A percentile compares a stretch with the other conserved stretches of the same genome.
These are phyloP conservation scores for Herminia tarsipennalis DNA, from an alignment of 2,888 invertebrate species.

Conservation along the genomic window DNA sequence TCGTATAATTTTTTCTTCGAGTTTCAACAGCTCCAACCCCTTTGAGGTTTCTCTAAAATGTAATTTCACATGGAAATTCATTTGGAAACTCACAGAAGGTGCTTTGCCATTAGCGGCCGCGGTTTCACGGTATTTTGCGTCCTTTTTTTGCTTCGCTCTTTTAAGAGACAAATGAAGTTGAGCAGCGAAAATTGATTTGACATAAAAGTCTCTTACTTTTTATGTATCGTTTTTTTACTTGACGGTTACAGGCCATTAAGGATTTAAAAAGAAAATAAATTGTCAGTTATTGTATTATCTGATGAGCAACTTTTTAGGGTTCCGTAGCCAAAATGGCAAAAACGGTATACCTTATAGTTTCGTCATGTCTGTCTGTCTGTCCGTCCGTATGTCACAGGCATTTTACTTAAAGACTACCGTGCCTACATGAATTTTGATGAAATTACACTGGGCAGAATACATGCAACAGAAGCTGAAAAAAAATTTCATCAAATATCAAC, in stretches of 20 bases:
- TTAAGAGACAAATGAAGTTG: constrained; percentile 1
- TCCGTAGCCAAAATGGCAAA: neutral
- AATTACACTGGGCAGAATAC: no score
- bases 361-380: no score
- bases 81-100: constrained; percentile 19
- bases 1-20: constrained; percentile 38
- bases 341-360: no score
- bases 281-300: constrained; percentile 39
- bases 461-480: no score
- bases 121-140: constrained; percentile 3
- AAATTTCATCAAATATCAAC: no score
- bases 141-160: neutral
- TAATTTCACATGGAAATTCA: constrained; percentile 37
- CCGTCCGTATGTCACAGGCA: no score
- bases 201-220: constrained; percentile 3
- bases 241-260: constrained; percentile 30
- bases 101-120: constrained; percentile 17
- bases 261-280: constrained; percentile 42
- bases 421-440: no score
- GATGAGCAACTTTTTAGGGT: neutral
- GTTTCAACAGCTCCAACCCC: constrained; percentile 35
- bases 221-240: constrained; percentile 18
- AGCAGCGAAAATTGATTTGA: neutral
- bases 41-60: constrained; percentile 46
- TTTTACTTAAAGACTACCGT: no score